Conservation (phyloP, 2,888 invertebrate genomes). For the Caenorhabditis sp. region DNA sequence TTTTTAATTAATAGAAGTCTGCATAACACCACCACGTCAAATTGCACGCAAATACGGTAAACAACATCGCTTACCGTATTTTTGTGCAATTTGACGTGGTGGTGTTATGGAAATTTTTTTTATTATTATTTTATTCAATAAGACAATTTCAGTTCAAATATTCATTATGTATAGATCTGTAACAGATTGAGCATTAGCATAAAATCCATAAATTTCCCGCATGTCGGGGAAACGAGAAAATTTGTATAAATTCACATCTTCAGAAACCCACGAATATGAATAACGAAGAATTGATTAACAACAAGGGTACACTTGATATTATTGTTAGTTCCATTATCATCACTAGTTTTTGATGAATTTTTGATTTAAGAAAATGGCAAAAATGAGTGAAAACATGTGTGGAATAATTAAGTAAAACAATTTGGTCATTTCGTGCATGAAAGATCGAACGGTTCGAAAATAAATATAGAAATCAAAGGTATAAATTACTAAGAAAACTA, state of each 20-base stretch:
- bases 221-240: not conserved
- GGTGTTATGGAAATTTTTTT: too few relatives aligned
- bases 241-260: not conserved
- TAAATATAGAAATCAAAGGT: not conserved
- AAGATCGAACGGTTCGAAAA: constrained; percentile 39
- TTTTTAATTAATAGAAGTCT: too few relatives aligned
- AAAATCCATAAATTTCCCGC: not conserved
- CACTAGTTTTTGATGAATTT: not conserved
- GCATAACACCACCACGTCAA: too few relatives aligned
- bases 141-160: not conserved
- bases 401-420: constrained; percentile 46
- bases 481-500: constrained; percentile 53
- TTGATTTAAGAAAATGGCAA: too few relatives aligned
- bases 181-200: constrained; percentile 1
- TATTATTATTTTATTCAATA: too few relatives aligned
- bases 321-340: too few relatives aligned
- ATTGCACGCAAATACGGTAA: too few relatives aligned
- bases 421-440: constrained; percentile 60
- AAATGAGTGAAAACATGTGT: constrained; percentile 30
- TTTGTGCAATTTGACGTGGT: too few relatives aligned
- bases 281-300: not conserved
- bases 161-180: not conserved
- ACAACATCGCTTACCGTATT: too few relatives aligned
- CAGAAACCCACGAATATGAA: not conserved
- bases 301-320: too few relatives aligned